Base-by-base conservation (phyloP, 2,888 invertebrate genomes). In the Nesidiocoris tenuis region DNA sequence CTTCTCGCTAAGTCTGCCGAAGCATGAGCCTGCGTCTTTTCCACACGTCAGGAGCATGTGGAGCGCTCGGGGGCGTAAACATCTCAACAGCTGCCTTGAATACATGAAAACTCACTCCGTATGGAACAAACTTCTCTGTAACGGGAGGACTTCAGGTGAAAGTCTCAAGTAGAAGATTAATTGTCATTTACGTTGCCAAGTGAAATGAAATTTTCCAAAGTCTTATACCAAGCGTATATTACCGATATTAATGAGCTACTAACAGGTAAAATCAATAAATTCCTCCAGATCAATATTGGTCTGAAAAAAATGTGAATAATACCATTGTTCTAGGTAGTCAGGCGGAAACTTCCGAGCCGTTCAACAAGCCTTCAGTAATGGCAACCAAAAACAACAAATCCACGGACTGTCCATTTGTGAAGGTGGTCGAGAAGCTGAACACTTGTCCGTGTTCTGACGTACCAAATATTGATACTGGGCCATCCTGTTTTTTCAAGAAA, bases 401-500 rank as follows among this genome's bases (percentile, higher is more conserved):
- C n/a, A n/a, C 65, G 2, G 2, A 22, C 22, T 67, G 67, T 7
- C 67, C 16, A n/a, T 67, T 56, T 22, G 67, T 67, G 18, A 19
- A 67, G 54, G 54, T 67, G 22, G 18, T 22, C 12, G 67, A 67
- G n/a, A 54, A 22, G 22, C 21, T 67, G 9, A 22, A 39, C 1
- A 22, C 22, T 21, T 67, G 67, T 17, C 67, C 67, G 9, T 67
- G 67, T n/a, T 54, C 75, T 18, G 65, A 76, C 19, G 68, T 78
- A 19, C 75, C 76, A 18, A 25, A 24, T n/a, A 64, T 77, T 12
- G 66, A 74, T n/a, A 12, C 70, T 54, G 78, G 74, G 18, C 77
- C 78, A 9, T 21, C 18, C 19, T 78, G 78, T 56, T 77, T 77
- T 7, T 78, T 77, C 55, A 54, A 55, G 21, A 22, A 22, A 55